phyloP scores from a whole-genome alignment of 2,888 invertebrate species.

The Sinotaia quadrata region DNA sequence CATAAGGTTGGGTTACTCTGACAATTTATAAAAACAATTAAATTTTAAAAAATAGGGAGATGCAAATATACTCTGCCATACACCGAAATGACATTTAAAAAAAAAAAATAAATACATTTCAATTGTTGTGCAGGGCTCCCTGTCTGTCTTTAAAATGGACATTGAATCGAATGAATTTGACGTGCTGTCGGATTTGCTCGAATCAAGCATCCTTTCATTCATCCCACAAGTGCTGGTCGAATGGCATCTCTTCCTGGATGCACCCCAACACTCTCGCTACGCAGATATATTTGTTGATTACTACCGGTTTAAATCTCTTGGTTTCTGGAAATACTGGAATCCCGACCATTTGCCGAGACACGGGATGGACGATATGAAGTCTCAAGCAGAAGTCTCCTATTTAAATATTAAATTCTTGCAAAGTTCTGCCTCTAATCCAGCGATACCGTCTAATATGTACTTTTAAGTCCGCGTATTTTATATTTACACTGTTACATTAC shows the following conservation, averaged over 20 bases:
- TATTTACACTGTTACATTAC: too few relatives aligned
- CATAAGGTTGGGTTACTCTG: too few relatives aligned
- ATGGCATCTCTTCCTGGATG: conserved; percentile 22
- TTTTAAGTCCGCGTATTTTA: too few relatives aligned
- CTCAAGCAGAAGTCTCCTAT: conserved; percentile 7
- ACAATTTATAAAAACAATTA: too few relatives aligned
- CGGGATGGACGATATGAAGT: background rate
- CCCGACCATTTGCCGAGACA: background rate
- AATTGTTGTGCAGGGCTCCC: conserved; percentile 3
- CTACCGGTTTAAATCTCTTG: background rate
- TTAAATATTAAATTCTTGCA: too few relatives aligned
- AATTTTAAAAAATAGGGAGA: too few relatives aligned
- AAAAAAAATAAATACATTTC: too few relatives aligned
- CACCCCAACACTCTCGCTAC: conserved; percentile 19
- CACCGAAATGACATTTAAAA: too few relatives aligned
- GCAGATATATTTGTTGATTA: background rate
- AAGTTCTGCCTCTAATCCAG: too few relatives aligned
- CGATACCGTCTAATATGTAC: too few relatives aligned
- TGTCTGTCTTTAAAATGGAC: conserved; percentile 22
- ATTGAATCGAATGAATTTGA: conserved; percentile 19
- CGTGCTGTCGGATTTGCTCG: conserved; percentile 1
- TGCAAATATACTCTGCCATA: too few relatives aligned
- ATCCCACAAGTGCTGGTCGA: conserved; percentile 20
- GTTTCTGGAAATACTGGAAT: background rate
- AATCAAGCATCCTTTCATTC: background rate